Evolutionary conservation across 2,888 invertebrate genomes (phyloP), one percentile per base, ranked within the genome.

Genomic region (Masnerella sp.): DNA sequence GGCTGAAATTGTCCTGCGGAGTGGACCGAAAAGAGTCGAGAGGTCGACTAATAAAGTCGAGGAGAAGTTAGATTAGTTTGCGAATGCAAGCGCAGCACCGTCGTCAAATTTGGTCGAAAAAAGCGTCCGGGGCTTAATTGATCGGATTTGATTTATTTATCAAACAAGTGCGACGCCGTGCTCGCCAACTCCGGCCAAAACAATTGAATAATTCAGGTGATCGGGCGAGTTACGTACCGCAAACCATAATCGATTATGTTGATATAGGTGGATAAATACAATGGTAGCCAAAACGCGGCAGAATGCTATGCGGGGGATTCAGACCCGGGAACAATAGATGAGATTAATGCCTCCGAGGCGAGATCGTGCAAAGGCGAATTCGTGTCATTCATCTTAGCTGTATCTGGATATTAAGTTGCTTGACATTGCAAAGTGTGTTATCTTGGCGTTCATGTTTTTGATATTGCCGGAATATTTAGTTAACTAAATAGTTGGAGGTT

Each of bases 271-370:
- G 32, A 51, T 49, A 49, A 61, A 49, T 36, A 61, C 49, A 49
- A 61, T 40, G 49, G 38, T 38, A 11, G 61, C 38, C 22, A 30
- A 61, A 61, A 49, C 49, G 40, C 38, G 36, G 5, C 43, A 36
- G 14, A 58, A 36, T 45, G 38, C 18, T 40, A 36, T 36, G 30
- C 30, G 32, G 28, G 45, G 25, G 61, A 49, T 61, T 61, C 61
- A 61, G 47, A 30, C 20, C 30, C 38, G 5, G 22, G 38, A 61
- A 61, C 61, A 61, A 61, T 61, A 40, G 49, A 61, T 25, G 61
- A 49, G 61, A 61, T 61, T 61, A 51, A 51, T 62, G 40, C 51
- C 61, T 40, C 40, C 20, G 18, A 51, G 61, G 61, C 52, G 25
- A 51, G 22, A 36, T 22, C 18, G 34, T 20, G 14, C 52, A 51